Base-by-base conservation (phyloP, 2,888 invertebrate genomes). In the Neocrepidodera transversa region DNA sequence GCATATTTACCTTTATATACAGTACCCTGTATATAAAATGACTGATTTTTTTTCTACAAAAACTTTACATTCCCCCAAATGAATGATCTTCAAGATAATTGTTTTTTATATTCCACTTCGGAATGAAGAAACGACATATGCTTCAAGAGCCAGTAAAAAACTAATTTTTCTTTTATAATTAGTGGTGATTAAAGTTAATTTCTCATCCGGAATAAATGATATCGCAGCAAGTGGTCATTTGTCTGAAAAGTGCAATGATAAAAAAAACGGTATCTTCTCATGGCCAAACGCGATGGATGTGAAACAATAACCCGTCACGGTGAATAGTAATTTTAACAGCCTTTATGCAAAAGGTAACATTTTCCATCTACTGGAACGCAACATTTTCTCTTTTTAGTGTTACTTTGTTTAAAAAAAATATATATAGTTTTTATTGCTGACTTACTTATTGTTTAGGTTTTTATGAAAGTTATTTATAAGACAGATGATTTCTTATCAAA, bases 251-350 rank as follows among this genome's bases (percentile, higher is more conserved):
- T 55, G 64, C 62, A 60, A 60, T 62, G 57, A 23, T 60, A 53
- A 38, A 64, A n/a, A 51, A 64, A 59, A 64, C 64, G 64, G 64
- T 62, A 60, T 53, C 52, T 60, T 62, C 54, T 62, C 64, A 64
- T 60, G 63, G 63, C 58, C 60, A 60, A 60, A 50, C 40, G 45
- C 53, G 59, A 38, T 30, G 60, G 54, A 55, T 43, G 38, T 50
- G 45, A 55, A 48, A 60, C 52, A 52, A 54, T 53, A 61, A 35
- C 52, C 45, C 57, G 57, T 61, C 61, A 61, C 58, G 61, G 50
- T 58, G 42, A 53, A 55, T 55, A 55, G 28, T 51, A 60, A 60
- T 60, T 45, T 55, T 60, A 47, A 54, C 60, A 43, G 38, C 28
- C 43, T 45, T 53, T 28, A 54, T 54, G 55, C 47, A 32, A 59